A percentile compares a stretch with the other conserved stretches of the same genome.
Evolutionary conservation across 2,113 vertebrate species (phyloP).

Genomic region (Fukomys damarensis): DNA sequence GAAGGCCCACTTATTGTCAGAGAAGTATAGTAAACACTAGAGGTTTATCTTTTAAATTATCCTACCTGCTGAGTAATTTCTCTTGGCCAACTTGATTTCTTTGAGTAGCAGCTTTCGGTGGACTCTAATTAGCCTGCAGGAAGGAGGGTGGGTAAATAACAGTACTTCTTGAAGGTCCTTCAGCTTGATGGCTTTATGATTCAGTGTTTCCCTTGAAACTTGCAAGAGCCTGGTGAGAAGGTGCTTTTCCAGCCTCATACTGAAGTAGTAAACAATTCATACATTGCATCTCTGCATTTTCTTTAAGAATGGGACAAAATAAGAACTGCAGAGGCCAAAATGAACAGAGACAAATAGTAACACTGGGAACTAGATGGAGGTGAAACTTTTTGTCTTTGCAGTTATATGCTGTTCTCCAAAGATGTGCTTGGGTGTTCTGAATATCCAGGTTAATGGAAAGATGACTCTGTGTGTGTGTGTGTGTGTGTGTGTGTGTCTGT

Average conservation of each 20-base stretch:
- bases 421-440: not conserved
- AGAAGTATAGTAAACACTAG: not conserved
- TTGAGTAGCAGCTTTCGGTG: not conserved
- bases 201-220: slow-evolving; percentile 50
- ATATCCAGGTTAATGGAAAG: not conserved
- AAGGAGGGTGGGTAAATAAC: not conserved
- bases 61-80: slow-evolving; percentile 14
- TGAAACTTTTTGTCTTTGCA: not conserved
- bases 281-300: not conserved
- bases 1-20: slow-evolving; percentile 39
- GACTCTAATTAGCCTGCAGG: slow-evolving; percentile 17
- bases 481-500: not conserved
- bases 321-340: not conserved
- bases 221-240: not conserved
- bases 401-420: not conserved
- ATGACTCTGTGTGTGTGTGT: not conserved
- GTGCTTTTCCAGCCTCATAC: slow-evolving; percentile 1
- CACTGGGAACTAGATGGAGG: not conserved
- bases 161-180: slow-evolving; percentile 43
- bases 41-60: slow-evolving; percentile 56
- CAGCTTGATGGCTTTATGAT: slow-evolving; percentile 54
- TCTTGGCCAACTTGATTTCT: slow-evolving; percentile 36
- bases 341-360: not conserved
- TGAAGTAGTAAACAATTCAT: slow-evolving; percentile 13
- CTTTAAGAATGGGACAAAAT: not conserved